Percentiles rank a stretch among this genome's conserved stretches.
Evolutionary conservation across 2,797 vertebrate species (phyloP).

Genomic region (Odontamblyopus lacepedii): DNA sequence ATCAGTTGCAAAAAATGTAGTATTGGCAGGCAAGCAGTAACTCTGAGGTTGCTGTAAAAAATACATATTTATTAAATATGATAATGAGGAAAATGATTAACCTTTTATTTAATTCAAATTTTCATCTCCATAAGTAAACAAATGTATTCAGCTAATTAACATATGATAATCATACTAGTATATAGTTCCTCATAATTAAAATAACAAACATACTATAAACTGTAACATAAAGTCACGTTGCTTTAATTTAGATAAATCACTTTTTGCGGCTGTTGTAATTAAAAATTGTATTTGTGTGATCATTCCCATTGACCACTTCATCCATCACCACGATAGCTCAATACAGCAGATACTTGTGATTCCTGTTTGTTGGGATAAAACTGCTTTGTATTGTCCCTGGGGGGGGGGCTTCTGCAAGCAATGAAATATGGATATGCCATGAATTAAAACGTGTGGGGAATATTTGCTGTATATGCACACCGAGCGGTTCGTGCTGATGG

Average conservation of each 20-base stretch:
- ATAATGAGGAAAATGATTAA: not conserved
- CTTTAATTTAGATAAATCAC: slow-evolving; percentile 52
- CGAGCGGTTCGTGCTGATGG: slow-evolving; percentile 33
- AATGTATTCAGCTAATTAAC: slow-evolving; percentile 1
- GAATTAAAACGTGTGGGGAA: slow-evolving; percentile 59
- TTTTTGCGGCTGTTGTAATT: slow-evolving; percentile 51
- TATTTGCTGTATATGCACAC: slow-evolving; percentile 52
- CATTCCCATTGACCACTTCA: slow-evolving; percentile 59
- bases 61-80: not conserved
- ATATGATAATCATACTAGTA: not conserved
- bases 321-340: slow-evolving; percentile 56
- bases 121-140: not conserved
- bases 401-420: slow-evolving; percentile 43
- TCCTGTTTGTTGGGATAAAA: slow-evolving; percentile 52
- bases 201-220: not conserved
- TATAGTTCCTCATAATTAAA: not conserved
- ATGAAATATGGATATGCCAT: slow-evolving; percentile 60
- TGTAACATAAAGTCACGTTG: slow-evolving; percentile 23
- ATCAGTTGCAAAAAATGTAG: too few relatives aligned
- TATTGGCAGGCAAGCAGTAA: not conserved
- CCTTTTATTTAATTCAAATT: not conserved
- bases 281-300: slow-evolving; percentile 60
- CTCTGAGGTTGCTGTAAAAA: not conserved
- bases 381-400: slow-evolving; percentile 47
- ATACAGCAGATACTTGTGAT: slow-evolving; percentile 50